Percentiles rank a stretch among this genome's conserved stretches.
Conservation (phyloP, 2,888 invertebrate genomes). For the Platerodrilus igneus region DNA sequence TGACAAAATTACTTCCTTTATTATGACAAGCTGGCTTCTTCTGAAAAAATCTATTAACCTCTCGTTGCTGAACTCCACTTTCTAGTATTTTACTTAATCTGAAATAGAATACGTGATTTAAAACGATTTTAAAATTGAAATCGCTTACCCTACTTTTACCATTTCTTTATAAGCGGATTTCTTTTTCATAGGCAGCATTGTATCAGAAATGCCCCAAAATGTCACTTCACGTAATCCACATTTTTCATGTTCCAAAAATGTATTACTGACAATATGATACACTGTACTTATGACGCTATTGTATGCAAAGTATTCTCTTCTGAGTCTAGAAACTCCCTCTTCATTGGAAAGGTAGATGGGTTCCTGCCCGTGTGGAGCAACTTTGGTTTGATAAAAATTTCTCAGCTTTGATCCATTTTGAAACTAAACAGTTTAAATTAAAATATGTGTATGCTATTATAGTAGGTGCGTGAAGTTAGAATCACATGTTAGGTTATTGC, state of each 20-base stretch:
- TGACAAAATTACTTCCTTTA: constrained; percentile 52
- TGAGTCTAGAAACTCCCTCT: constrained; percentile 57
- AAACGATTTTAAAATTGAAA: not conserved
- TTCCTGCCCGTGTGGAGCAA: constrained; percentile 55
- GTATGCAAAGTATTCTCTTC: constrained; percentile 61
- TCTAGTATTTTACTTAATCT: constrained; percentile 53
- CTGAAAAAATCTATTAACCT: constrained; percentile 50
- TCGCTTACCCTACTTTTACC: constrained; percentile 55
- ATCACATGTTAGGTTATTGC: too few species aligned
- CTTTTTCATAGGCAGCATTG: constrained; percentile 54
- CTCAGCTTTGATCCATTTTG: constrained; percentile 61
- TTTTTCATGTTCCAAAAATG: constrained; percentile 65
- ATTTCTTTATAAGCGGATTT: constrained; percentile 53
- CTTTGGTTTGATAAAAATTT: constrained; percentile 58
- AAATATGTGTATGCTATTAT: not conserved
- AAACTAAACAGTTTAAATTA: constrained; percentile 30
- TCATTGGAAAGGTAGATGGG: constrained; percentile 56
- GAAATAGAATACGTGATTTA: constrained; percentile 18
- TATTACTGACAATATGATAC: constrained; percentile 63
- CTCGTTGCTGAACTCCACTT: constrained; percentile 52
- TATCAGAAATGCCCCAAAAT: constrained; percentile 53
- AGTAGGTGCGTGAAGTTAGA: too few species aligned
- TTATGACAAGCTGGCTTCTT: constrained; percentile 53
- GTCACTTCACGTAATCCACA: constrained; percentile 63
- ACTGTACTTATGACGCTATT: constrained; percentile 63